Conservation (phyloP, 2,888 invertebrate species). For the Aleiodes testaceus region DNA sequence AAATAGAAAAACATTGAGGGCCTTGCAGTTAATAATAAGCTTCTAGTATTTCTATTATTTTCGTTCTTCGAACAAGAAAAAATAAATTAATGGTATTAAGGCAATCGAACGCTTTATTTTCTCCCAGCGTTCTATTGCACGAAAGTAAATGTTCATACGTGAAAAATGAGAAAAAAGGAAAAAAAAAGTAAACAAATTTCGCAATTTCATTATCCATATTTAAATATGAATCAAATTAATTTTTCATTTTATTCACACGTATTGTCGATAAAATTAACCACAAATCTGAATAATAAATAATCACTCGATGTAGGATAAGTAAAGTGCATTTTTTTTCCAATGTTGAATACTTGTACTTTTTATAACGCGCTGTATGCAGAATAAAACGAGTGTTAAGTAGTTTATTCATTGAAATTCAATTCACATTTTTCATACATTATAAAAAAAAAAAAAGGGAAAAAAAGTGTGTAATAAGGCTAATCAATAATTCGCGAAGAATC, state of each 20-base stretch:
- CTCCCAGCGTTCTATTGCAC: conserved; percentile 48
- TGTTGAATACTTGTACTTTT: conserved; percentile 61
- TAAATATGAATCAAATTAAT: conserved; percentile 10
- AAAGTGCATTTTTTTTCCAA: conserved; percentile 59
- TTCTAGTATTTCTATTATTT: conserved; percentile 37
- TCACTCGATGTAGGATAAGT: conserved; percentile 54
- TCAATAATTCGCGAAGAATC: not conserved
- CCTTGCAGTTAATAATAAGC: conserved; percentile 50
- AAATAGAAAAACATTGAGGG: conserved; percentile 40
- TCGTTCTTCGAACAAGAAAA: conserved; percentile 22
- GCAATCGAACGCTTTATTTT: conserved; percentile 48
- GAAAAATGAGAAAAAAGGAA: conserved; percentile 23
- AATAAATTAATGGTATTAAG: conserved; percentile 27
- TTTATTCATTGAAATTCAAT: conserved; percentile 3
- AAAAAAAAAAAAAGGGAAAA: not conserved
- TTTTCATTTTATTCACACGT: conserved; percentile 6
- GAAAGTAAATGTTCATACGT: conserved; percentile 45
- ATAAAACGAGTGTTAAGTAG: conserved; percentile 43
- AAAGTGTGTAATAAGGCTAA: not conserved
- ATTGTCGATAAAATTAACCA: conserved; percentile 49
- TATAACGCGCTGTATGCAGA: conserved; percentile 51
- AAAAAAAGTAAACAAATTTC: conserved; percentile 19
- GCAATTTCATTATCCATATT: conserved; percentile 28
- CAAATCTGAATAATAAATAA: conserved; percentile 50
- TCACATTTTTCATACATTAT: conserved; percentile 38